These are phyloP conservation scores for Sarcophaga bullata DNA, from an alignment of 1,140 invertebrate species.

Conservation along the genomic window DNA sequence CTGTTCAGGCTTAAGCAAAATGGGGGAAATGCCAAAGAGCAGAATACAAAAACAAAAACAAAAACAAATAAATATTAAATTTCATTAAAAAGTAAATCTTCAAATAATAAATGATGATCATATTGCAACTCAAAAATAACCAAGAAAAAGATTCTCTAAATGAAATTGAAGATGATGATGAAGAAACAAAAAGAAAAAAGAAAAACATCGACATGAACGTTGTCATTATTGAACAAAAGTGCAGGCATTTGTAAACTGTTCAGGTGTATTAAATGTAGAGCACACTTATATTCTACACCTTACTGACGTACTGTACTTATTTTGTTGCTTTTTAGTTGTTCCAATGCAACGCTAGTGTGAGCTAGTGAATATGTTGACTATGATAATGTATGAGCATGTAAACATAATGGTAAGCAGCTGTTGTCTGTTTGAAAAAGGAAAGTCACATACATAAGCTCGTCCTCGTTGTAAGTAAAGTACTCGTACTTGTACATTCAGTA, in stretches of 20 bases:
- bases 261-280: neutral
- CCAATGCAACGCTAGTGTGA: neutral
- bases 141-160: neutral
- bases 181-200: neutral
- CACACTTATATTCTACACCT: neutral
- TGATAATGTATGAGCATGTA: neutral
- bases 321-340: too few relatives aligned
- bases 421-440: neutral
- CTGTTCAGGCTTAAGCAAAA: neutral
- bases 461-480: too few relatives aligned
- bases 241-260: constrained; percentile 2
- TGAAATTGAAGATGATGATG: neutral
- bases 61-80: constrained; percentile 10
- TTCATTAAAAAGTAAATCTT: neutral
- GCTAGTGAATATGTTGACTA: neutral
- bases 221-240: neutral
- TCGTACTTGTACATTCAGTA: neutral
- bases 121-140: neutral
- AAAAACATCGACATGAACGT: neutral
- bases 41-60: too few relatives aligned
- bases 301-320: too few relatives aligned
- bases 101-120: neutral
- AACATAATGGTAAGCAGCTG: neutral
- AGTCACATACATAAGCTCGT: neutral
- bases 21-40: neutral